phyloP scores from a whole-genome alignment of 1,140 invertebrate genomes.

The Ganaspis sp. region DNA sequence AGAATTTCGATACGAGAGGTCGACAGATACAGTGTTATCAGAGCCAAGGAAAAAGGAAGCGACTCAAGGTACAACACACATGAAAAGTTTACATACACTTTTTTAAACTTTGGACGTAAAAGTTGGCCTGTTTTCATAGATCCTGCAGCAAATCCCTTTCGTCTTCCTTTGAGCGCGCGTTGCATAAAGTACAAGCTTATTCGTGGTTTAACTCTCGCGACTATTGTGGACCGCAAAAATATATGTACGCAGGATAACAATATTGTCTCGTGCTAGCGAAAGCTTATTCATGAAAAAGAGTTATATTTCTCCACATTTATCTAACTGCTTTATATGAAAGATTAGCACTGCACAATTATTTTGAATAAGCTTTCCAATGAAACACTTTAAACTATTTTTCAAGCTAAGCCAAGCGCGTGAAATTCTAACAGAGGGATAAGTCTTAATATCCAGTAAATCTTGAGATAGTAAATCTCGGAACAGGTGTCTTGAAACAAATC shows the following conservation, averaged over 20 bases:
- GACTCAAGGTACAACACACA: constrained; percentile 4
- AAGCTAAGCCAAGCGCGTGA: too few relatives aligned
- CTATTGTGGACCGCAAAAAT: neutral
- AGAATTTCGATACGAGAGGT: constrained; percentile 57
- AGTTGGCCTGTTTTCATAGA: constrained; percentile 22
- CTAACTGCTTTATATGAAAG: neutral
- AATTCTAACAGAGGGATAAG: too few relatives aligned
- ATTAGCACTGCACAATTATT: neutral
- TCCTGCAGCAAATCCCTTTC: constrained; percentile 6
- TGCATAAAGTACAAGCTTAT: constrained; percentile 22
- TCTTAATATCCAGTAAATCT: neutral
- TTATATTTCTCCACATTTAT: neutral
- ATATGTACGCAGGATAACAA: constrained; percentile 14
- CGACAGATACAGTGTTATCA: constrained; percentile 13
- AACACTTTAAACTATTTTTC: neutral
- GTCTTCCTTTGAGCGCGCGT: constrained; percentile 17
- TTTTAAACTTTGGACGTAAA: constrained; percentile 19
- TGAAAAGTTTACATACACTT: constrained; percentile 9
- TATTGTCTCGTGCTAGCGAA: neutral
- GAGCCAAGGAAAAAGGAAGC: constrained; percentile 11
- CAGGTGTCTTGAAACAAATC: too few relatives aligned
- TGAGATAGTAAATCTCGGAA: too few relatives aligned
- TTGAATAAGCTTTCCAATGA: neutral
- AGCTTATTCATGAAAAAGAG: neutral
- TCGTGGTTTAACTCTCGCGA: constrained; percentile 26